Base-by-base conservation (phyloP, 2,113 vertebrate genomes). In the Erythrocebus patas region DNA sequence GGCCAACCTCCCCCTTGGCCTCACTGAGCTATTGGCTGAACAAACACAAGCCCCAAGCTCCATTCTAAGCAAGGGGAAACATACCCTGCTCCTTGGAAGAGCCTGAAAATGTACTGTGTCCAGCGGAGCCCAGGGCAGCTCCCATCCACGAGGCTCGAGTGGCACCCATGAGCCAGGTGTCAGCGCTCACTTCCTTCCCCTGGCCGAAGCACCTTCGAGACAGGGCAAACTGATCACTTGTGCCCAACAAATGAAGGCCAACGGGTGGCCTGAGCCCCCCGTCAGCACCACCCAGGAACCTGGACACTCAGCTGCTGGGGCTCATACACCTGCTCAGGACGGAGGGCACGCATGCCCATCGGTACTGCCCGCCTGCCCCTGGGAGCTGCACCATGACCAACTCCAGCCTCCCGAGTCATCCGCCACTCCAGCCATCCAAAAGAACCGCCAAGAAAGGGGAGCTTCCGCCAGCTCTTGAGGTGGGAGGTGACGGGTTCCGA, bases 61-160 rank as follows among this genome's bases (percentile, higher is more conserved):
- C 5, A 0, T 3, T 8, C 59, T 1, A 8, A 32, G 32, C 16
- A 0, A 6, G 40, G 23, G 64, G 22, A 3, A 32, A 2, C 8
- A 11, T 1, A 1, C 4, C 55, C 30, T 11, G 3, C 40, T 16
- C 48, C 52, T 32, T 0, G 3, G 35, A 11, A 27, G 0, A 48
- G 43, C 80, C 70, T 8, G 52, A 23, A 57, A 40, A 13, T 27
- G 30, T 0, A 0, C 32, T 12, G 0, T 4, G 45, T 48, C 48
- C 43, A 7, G 52, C 13, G 5, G n/a, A 30, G 11, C 27, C 32
- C 82, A 20, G 14, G 25, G 25, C 1, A 16, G 2, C 32, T n/a
- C 16, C 59, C 1, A 16, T 1, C 8, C 64, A 3, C 0, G 1
- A 0, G 1, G 50, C 55, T 50, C 3, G 2, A 18, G 23, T 5